Conservation (phyloP, 1,140 invertebrate species). For the Diplogasteroides magnus region DNA sequence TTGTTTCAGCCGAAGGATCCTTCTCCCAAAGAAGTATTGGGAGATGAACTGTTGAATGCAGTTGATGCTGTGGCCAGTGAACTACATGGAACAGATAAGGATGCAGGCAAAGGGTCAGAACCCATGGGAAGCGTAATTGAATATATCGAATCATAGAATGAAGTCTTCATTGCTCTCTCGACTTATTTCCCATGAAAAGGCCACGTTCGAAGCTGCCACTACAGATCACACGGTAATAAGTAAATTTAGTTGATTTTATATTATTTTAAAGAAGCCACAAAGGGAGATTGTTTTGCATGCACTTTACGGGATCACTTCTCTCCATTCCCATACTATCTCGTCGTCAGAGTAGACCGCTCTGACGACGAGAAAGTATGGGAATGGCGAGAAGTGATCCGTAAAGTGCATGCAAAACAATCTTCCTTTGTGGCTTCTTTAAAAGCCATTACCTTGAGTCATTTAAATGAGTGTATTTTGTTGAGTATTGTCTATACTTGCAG, state of each 20-base stretch:
- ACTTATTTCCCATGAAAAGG: constrained; percentile 26
- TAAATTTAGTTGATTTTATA: no score
- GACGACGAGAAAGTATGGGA: no score
- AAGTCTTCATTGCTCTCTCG: constrained; percentile 22
- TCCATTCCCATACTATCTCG: no score
- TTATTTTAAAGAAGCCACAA: no score
- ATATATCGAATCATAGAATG: constrained; percentile 7
- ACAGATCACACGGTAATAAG: constrained; percentile 21
- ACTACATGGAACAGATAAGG: constrained; percentile 16
- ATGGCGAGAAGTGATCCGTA: no score
- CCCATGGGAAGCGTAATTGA: background rate
- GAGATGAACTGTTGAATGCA: constrained; percentile 29
- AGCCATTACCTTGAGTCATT: background rate
- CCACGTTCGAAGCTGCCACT: constrained; percentile 27
- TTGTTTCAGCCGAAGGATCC: constrained; percentile 26
- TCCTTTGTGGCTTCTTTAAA: no score
- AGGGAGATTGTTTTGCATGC: background rate
- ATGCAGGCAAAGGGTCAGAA: constrained; percentile 25
- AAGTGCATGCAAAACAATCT: no score
- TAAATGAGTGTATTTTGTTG: background rate
- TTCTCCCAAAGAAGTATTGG: constrained; percentile 28
- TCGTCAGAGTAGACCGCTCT: no score
- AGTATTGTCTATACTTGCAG: background rate
- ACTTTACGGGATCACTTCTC: background rate
- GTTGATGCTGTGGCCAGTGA: constrained; percentile 22